Evolutionary conservation across 2,888 invertebrate species (phyloP), one percentile per base, ranked within the genome.

Genomic region (Azorinus chamasolen): DNA sequence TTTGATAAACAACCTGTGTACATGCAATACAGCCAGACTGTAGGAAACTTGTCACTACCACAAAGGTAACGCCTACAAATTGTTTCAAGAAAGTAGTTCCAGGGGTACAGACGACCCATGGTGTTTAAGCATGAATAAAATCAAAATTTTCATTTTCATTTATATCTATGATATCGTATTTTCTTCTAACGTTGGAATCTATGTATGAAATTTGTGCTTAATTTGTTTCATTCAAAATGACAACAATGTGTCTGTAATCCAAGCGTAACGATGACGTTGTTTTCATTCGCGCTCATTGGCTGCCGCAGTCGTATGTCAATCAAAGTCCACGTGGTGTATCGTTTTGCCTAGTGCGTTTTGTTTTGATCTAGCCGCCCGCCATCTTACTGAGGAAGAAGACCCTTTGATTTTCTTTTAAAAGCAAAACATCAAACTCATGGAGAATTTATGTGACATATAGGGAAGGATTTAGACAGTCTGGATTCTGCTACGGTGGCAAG

Each of bases 341-440:
- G 83, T 88, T 87, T 83, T 82, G 80, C 79, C 45, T 71, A 74
- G 85, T 76, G 77, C 72, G 71, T 65, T 72, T 85, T 91, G 91
- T 91, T 91, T 90, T 91, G 88, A 87, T 90, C 86, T 80, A 81
- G 83, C 80, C 86, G 87, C 83, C 87, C 90, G 90, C 91, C 90
- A 90, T 90, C 86, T 90, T 90, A 79, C 71, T 25, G 70, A 59
- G 80, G 48, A 25, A 25, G 58, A 51, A 46, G n/a, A 54, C 18
- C 20, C 16, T 0, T 46, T 51, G 14, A 5, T 14, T 24, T 24
- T 37, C 20, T 18, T 32, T 25, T 63, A n/a, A 20, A n/a, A 2
- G n/a, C 18, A 18, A 20, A 54, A 27, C 20, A 25, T 27, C 20
- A 25, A 25, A 37, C 54, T 41, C 16, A 39, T 57, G 43, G 37